Percentiles rank a stretch among this genome's conserved stretches.
Conservation (phyloP, 2,888 invertebrate genomes). For the Lysandra bellargus region DNA sequence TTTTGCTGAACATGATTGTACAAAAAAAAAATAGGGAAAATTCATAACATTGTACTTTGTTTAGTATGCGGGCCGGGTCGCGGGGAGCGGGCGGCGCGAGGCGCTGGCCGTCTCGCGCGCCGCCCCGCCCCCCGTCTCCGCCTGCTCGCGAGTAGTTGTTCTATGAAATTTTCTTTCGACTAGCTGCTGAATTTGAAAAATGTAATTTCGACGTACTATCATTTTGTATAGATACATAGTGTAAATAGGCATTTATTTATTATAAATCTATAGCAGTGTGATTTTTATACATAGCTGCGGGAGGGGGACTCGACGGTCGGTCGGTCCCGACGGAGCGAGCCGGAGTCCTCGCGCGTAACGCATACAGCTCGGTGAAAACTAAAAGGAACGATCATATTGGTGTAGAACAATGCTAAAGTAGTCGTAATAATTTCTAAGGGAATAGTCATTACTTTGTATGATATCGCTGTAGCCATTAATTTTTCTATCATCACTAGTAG, state of each 20-base stretch:
- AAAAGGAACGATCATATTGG: conserved; percentile 71
- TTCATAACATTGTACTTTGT: conserved; percentile 63
- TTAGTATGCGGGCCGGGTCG: conserved; percentile 53
- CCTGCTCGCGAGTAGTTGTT: conserved; percentile 63
- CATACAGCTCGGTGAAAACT: conserved; percentile 63
- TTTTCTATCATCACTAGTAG: conserved; percentile 74
- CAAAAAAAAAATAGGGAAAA: conserved; percentile 66
- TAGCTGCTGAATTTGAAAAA: conserved; percentile 74
- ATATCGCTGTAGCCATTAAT: conserved; percentile 79
- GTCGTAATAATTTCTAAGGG: conserved; percentile 79
- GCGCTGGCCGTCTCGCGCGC: conserved; percentile 36
- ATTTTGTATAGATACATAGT: conserved; percentile 80
- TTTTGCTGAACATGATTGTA: conserved; percentile 75
- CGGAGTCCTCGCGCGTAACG: conserved; percentile 65
- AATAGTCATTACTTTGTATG: conserved; percentile 82
- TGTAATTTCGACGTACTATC: conserved; percentile 78
- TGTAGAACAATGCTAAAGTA: conserved; percentile 78
- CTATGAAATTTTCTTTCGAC: conserved; percentile 71
- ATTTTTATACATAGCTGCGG: conserved; percentile 78
- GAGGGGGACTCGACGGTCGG: conserved; percentile 68
- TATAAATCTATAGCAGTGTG: conserved; percentile 79
- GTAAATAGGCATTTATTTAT: conserved; percentile 82
- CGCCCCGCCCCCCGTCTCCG: conserved; percentile 38
- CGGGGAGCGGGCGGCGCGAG: conserved; percentile 45
- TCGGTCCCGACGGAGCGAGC: conserved; percentile 68